Percentiles rank a stretch among this genome's conserved stretches.
These are phyloP conservation scores for Elysia chlorotica DNA, from an alignment of 1,140 invertebrate genomes.

Conservation along the genomic window DNA sequence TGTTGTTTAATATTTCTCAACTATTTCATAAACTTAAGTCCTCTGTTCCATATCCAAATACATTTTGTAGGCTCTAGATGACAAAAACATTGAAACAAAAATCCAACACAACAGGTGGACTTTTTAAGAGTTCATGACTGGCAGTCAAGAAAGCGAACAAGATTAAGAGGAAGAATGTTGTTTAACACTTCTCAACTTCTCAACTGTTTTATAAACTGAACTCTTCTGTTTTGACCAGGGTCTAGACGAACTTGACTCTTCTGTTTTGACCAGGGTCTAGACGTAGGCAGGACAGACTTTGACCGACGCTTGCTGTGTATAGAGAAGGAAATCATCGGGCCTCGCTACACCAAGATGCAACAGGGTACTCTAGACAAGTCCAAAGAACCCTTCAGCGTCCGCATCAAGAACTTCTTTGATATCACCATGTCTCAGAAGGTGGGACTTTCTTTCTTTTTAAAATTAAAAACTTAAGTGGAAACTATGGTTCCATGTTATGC, in stretches of 20 bases:
- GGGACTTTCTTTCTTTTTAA: conserved; percentile 3
- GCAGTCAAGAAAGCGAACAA: too few relatives aligned
- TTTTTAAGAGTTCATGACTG: too few relatives aligned
- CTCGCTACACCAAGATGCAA: conserved; percentile 76
- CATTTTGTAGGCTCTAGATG: too few relatives aligned
- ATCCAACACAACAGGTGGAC: too few relatives aligned
- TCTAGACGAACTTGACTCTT: conserved; percentile 69
- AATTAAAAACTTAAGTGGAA: not conserved
- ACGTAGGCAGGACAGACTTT: conserved; percentile 81
- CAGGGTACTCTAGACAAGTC: conserved; percentile 76
- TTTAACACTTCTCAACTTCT: too few relatives aligned
- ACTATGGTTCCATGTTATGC: too few relatives aligned
- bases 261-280: conserved; percentile 65
- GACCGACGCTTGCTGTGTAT: conserved; percentile 80
- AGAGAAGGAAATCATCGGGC: conserved; percentile 70
- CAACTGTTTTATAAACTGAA: not conserved
- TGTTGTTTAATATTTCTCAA: too few relatives aligned
- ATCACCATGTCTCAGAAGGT: conserved; percentile 70
- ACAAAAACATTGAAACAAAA: too few relatives aligned
- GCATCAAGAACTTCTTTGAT: conserved; percentile 89
- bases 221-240: conserved; percentile 58
- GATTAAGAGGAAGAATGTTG: too few relatives aligned
- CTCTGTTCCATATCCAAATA: too few relatives aligned
- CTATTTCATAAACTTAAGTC: too few relatives aligned
- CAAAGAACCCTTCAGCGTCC: conserved; percentile 76